Evolutionary conservation across 1,140 invertebrate genomes (phyloP).

Genomic region (Bombus soroeensis): DNA sequence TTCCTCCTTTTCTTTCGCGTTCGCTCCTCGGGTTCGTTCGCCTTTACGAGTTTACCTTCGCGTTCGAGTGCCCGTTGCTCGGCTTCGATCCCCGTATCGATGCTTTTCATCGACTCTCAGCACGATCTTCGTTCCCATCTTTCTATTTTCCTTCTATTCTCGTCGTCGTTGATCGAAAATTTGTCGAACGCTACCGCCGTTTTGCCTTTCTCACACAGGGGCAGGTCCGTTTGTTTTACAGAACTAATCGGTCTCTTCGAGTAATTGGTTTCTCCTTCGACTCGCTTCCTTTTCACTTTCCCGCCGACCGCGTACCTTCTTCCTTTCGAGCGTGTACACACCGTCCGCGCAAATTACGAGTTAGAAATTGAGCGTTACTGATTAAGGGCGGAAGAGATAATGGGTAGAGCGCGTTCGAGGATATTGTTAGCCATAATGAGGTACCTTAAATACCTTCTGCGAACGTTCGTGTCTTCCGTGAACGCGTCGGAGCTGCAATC

Average conservation of each 20-base stretch:
- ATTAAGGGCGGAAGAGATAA: constrained; percentile 54
- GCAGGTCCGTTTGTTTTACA: neutral
- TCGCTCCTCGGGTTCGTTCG: constrained; percentile 51
- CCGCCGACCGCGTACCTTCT: neutral
- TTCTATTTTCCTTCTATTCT: neutral
- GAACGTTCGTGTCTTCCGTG: constrained; percentile 13
- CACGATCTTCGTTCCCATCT: neutral
- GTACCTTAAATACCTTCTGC: constrained; percentile 17
- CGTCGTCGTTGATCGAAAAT: neutral
- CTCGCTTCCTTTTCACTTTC: constrained; percentile 34
- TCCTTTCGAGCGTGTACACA: constrained; percentile 23
- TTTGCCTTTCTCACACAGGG: too few relatives aligned
- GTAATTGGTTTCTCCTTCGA: neutral
- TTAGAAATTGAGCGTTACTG: constrained; percentile 55
- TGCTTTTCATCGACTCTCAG: neutral
- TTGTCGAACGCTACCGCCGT: neutral
- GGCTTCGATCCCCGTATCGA: neutral
- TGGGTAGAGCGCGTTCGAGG: constrained; percentile 19
- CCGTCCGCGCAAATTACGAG: constrained; percentile 35
- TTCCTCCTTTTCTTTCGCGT: neutral
- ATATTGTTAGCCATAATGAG: constrained; percentile 48
- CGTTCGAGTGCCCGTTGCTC: neutral
- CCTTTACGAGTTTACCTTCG: constrained; percentile 10
- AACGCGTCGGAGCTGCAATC: neutral
- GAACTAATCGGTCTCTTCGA: neutral